A percentile compares a stretch with the other conserved stretches of the same genome.
Evolutionary conservation across 2,113 vertebrate genomes (phyloP).

Genomic region (Rousettus leschenaultii): DNA sequence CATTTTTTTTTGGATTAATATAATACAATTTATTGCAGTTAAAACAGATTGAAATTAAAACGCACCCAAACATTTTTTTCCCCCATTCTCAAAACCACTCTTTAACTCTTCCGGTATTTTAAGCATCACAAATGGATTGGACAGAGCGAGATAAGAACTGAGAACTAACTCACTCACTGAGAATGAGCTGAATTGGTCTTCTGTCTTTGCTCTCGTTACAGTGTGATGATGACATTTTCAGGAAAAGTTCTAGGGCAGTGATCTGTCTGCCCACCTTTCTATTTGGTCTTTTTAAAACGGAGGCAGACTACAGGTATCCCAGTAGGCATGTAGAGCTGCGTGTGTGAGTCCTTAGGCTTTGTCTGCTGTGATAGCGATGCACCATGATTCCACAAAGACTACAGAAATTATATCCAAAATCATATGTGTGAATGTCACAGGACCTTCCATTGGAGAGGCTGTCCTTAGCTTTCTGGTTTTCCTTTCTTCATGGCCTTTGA

Average conservation of each 20-base stretch:
- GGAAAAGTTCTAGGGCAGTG: background rate
- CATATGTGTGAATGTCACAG: background rate
- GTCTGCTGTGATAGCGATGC: background rate
- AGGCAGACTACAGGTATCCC: background rate
- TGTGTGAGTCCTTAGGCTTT: background rate
- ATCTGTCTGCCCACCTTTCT: background rate
- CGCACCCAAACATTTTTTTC: background rate
- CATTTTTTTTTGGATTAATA: background rate
- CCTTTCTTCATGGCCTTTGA: background rate
- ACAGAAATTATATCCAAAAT: background rate
- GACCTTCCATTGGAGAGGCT: background rate
- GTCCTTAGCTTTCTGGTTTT: background rate
- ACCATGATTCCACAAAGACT: background rate
- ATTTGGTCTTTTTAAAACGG: background rate
- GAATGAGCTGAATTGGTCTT: background rate
- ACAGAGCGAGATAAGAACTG: background rate
- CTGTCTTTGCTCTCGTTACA: background rate
- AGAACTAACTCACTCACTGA: background rate
- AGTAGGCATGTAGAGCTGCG: no score
- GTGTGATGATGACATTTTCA: background rate
- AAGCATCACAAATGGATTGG: background rate
- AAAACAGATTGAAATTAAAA: slow-evolving; percentile 8
- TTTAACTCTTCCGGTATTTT: background rate
- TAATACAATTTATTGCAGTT: background rate
- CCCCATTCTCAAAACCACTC: background rate